Evolutionary conservation across 2,888 invertebrate genomes (phyloP), one percentile per base, ranked within the genome.

Genomic region (Ectobius pallidus): DNA sequence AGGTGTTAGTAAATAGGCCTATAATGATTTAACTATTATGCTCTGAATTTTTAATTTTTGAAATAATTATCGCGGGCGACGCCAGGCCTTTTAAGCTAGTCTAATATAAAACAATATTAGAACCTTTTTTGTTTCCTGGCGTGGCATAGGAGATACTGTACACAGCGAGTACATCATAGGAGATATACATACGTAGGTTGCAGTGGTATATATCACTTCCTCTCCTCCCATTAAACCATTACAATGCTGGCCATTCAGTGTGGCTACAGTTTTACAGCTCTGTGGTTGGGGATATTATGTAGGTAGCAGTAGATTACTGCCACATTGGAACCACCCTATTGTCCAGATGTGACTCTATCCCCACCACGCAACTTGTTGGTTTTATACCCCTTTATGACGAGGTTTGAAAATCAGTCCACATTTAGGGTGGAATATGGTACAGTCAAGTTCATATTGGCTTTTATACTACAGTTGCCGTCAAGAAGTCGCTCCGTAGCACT

Each of bases 131-230:
- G n/a, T n/a, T n/a, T n/a, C n/a, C n/a, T n/a, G n/a, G n/a, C n/a
- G n/a, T n/a, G 34, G 34, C 25, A 14, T 27, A 1, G 55, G 55
- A 22, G 27, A 1, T n/a, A 46, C 25, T 1, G 22, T 11, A 25
- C 27, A 25, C 14, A 25, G 27, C 14, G 11, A 18, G 6, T 65
- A 16, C 25, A 65, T 44, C 42, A 42, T 25, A 6, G 16, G 39
- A 39, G 63, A 65, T 34, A 39, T 22, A n/a, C n/a, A n/a, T n/a
- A 63, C 39, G 42, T 9, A 22, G 63, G 39, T 63, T 63, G 63
- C 65, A 65, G 44, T 42, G 65, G 42, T 65, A 65, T 65, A 42
- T 65, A 25, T 65, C 27, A 65, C 65, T 18, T 46, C 32, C 63
- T 32, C 46, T 30, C 32, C 44, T 22, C 32, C 52, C 52, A 25